A percentile compares a stretch with the other conserved stretches of the same genome.
phyloP scores from a whole-genome alignment of 2,113 vertebrate genomes.

The Pomatostomus ruficeps region DNA sequence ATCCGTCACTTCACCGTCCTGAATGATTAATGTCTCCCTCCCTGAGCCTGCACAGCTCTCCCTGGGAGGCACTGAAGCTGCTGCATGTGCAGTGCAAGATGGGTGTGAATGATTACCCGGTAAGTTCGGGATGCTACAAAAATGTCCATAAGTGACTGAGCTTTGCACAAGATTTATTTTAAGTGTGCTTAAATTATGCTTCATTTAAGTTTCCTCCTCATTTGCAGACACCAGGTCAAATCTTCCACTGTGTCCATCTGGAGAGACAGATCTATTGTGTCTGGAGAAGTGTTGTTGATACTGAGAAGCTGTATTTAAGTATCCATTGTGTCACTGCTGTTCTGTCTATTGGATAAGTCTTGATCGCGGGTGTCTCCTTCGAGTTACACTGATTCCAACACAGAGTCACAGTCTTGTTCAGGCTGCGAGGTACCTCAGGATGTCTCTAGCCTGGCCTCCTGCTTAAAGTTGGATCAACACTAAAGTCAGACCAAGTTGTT shows the following conservation, averaged over 20 bases:
- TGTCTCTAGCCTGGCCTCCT: not conserved
- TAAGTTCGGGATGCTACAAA: not conserved
- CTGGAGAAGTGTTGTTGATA: not conserved
- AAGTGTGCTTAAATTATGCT: not conserved
- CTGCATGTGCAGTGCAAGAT: not conserved
- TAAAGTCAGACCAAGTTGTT: not conserved
- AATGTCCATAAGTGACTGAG: accelerated
- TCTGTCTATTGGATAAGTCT: not conserved
- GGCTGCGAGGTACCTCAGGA: not conserved
- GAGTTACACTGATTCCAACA: not conserved
- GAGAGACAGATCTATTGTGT: not conserved
- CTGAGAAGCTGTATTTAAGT: not conserved
- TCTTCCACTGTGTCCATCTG: not conserved
- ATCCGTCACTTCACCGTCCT: not conserved
- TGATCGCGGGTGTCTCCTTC: not conserved
- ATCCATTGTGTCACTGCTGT: not conserved
- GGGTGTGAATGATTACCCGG: not conserved
- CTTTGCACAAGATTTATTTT: not conserved
- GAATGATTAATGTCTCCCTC: constrained; percentile 41
- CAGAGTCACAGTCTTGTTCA: not conserved
- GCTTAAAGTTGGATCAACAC: not conserved
- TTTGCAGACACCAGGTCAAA: not conserved
- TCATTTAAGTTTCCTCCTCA: not conserved
- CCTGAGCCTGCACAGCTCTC: not conserved
- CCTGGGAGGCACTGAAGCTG: not conserved